These are phyloP conservation scores for Arrhopalites spinosus DNA, from an alignment of 2,888 invertebrate species.

Conservation along the genomic window DNA sequence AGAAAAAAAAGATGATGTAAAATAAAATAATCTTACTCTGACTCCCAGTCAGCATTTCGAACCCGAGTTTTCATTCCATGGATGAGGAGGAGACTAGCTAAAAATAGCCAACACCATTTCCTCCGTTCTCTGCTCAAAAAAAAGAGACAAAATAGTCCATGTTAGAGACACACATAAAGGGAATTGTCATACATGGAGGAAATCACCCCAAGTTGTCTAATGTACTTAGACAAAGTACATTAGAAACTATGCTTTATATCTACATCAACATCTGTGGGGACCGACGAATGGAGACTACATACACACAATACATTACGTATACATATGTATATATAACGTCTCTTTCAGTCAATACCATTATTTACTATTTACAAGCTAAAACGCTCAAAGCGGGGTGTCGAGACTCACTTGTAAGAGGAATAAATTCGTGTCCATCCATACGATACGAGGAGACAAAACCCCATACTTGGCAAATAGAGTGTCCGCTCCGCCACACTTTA, in stretches of 20 bases:
- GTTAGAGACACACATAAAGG: not conserved
- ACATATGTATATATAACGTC: too few species aligned
- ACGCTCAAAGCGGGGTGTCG: constrained; percentile 18
- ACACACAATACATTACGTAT: not conserved
- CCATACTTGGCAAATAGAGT: constrained; percentile 96
- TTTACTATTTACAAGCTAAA: constrained; percentile 17
- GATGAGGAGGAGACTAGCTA: constrained; percentile 70
- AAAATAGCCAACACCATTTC: constrained; percentile 69
- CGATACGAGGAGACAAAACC: constrained; percentile 89
- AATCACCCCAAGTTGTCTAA: not conserved
- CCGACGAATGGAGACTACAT: not conserved
- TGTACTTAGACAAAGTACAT: not conserved
- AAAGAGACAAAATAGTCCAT: constrained; percentile 12
- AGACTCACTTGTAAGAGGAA: constrained; percentile 66
- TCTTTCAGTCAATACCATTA: constrained; percentile 12
- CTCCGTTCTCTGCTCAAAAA: constrained; percentile 56
- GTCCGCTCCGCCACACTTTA: constrained; percentile 95
- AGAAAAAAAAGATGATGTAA: too few species aligned
- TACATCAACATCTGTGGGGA: not conserved
- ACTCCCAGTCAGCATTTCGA: constrained; percentile 91
- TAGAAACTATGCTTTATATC: too few species aligned
- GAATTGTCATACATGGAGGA: not conserved
- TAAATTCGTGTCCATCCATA: constrained; percentile 76
- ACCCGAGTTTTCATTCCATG: constrained; percentile 85
- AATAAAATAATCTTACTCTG: too few species aligned